phyloP scores from a whole-genome alignment of 2,797 vertebrate species.

The Crax fasciolata region DNA sequence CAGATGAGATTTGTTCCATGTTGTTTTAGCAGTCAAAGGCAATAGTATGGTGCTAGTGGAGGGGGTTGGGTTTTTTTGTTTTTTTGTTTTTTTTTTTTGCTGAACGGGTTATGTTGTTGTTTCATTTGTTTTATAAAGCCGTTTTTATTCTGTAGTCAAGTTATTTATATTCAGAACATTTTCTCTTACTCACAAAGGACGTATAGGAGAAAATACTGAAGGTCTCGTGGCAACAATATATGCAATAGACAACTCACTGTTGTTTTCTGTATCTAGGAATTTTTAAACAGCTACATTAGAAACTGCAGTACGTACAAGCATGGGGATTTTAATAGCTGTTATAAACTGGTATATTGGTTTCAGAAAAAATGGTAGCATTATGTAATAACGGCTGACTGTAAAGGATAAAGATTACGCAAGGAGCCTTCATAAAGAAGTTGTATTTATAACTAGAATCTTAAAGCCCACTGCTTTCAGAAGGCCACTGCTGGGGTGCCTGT shows the following conservation, averaged over 20 bases:
- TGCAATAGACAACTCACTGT: background rate
- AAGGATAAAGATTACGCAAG: constrained; percentile 52
- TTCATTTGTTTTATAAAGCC: background rate
- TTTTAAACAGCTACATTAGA: constrained; percentile 26
- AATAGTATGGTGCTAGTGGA: background rate
- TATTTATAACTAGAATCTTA: constrained; percentile 57
- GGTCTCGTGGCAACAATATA: background rate
- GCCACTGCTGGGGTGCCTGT: background rate
- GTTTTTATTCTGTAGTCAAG: background rate
- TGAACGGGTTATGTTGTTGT: background rate
- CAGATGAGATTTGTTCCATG: background rate
- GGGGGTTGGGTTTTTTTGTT: too few species aligned
- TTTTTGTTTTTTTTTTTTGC: background rate
- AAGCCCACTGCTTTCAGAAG: background rate
- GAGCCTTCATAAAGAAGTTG: constrained; percentile 54
- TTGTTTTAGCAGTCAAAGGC: background rate
- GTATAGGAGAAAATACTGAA: constrained; percentile 48
- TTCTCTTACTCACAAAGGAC: constrained; percentile 41
- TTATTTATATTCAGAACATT: constrained; percentile 35
- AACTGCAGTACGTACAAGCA: background rate
- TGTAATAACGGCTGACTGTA: constrained; percentile 5
- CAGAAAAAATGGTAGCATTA: constrained; percentile 44
- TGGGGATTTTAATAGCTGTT: constrained; percentile 41
- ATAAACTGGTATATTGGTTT: constrained; percentile 36
- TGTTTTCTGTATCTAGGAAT: constrained; percentile 41